Percentiles rank a stretch among this genome's conserved stretches.
Conservation (phyloP, 92 coral and sea anemone genomes). For the Palythoa caribaeorum region DNA sequence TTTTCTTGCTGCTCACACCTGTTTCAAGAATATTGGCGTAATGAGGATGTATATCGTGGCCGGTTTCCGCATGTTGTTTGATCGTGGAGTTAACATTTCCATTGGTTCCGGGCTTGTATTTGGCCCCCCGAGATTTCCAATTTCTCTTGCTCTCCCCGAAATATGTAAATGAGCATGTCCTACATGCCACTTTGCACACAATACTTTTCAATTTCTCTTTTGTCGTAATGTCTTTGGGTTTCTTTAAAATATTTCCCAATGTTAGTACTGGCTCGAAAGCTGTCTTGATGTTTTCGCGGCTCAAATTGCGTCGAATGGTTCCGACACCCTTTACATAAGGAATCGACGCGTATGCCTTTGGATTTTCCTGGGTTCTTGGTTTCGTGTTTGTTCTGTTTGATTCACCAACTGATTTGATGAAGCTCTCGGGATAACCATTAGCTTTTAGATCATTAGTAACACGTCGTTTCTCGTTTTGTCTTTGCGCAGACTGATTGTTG, state of each 20-base stretch:
- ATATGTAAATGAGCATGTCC: background rate
- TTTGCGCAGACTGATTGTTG: conserved; percentile 4
- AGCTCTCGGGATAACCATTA: background rate
- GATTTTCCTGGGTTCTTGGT: background rate
- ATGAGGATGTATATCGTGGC: no score
- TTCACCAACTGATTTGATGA: background rate
- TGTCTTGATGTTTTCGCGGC: background rate
- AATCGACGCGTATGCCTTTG: no score
- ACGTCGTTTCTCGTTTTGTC: no score
- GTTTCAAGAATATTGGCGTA: background rate
- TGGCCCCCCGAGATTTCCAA: no score
- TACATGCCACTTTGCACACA: background rate
- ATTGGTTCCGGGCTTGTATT: no score
- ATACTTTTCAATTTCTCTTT: background rate
- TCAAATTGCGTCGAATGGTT: background rate
- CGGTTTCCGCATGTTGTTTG: no score
- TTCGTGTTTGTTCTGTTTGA: background rate
- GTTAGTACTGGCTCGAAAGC: conserved; percentile 9
- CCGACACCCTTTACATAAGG: background rate
- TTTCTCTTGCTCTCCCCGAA: no score
- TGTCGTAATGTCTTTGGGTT: conserved; percentile 20
- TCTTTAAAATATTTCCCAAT: background rate
- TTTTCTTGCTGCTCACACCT: background rate
- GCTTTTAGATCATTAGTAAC: no score
- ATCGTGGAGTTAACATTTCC: no score